These are phyloP conservation scores for Apodemus agrarius DNA, from an alignment of 2,797 vertebrate genomes.

Conservation along the genomic window DNA sequence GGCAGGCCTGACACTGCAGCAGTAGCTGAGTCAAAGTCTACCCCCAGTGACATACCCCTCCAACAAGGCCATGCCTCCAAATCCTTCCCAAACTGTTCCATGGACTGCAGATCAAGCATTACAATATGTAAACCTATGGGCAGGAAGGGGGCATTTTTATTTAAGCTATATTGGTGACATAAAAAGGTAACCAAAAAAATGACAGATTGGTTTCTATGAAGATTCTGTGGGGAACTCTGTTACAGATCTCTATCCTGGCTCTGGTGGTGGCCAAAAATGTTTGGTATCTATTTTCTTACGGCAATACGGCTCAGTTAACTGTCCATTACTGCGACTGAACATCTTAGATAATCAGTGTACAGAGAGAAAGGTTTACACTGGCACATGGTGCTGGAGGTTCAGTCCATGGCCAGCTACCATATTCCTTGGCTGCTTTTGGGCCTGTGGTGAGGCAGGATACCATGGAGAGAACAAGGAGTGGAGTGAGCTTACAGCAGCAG, in stretches of 20 bases:
- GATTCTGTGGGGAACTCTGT: background rate
- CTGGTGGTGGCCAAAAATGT: background rate
- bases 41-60: background rate
- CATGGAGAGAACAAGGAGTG: background rate
- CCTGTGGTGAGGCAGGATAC: no score
- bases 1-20: background rate
- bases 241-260: background rate
- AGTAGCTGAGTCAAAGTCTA: background rate
- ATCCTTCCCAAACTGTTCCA: background rate
- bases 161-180: background rate
- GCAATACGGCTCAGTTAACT: background rate
- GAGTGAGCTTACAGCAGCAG: background rate
- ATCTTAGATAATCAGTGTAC: background rate
- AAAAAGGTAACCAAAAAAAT: background rate
- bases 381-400: background rate
- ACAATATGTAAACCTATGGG: background rate
- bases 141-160: background rate
- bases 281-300: background rate
- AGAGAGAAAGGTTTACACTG: background rate
- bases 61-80: background rate
- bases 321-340: background rate
- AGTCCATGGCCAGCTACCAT: no score
- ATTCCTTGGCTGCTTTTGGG: no score
- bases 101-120: background rate
- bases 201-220: background rate